Evolutionary conservation across 1,140 invertebrate genomes (phyloP), one percentile per base, ranked within the genome.

Genomic region (Drosophila tani): DNA sequence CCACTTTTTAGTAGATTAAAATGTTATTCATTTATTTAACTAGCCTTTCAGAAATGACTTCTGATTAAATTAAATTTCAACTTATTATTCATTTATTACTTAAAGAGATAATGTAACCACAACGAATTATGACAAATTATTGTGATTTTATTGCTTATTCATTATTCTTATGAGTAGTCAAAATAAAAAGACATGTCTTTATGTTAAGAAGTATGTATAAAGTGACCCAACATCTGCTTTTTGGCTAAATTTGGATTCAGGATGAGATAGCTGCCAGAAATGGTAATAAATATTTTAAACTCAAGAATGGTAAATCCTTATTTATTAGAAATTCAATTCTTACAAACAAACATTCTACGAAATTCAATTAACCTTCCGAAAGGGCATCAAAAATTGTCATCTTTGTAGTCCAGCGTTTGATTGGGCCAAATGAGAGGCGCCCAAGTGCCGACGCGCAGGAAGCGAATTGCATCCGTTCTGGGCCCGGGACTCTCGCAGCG

Each of bases 401-500:
- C 50, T 49, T n/a, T 9, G 38, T 32, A 46, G 67, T 57, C 66
- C 46, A 38, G 47, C 21, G 35, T 76, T 58, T 88, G 73, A 87
- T 87, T 83, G 84, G 84, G 80, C 84, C 81, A 84, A 87, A 88
- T 79, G 85, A 88, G 71, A 78, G 46, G 70, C 60, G 68, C 67
- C 58, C 58, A 79, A 46, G 76, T 46, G 55, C 83, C 75, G 53
- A 38, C 53, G 57, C 73, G 58, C 81, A 83, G 85, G 84, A 87
- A 90, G 81, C 79, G 49, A 66, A 57, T 63, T 78, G 85, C 84
- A 84, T 87, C 84, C 84, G 84, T 88, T 87, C 68, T 73, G 58
- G 77, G 82, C 38, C 55, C 45, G 8, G 67, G 45, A 59, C 69
- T 47, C 38, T 47, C 38, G 11, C 65, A 21, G 79, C 67, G 70